Evolutionary conservation across 2,888 invertebrate species (phyloP).

Genomic region (Marronus borbonicus): DNA sequence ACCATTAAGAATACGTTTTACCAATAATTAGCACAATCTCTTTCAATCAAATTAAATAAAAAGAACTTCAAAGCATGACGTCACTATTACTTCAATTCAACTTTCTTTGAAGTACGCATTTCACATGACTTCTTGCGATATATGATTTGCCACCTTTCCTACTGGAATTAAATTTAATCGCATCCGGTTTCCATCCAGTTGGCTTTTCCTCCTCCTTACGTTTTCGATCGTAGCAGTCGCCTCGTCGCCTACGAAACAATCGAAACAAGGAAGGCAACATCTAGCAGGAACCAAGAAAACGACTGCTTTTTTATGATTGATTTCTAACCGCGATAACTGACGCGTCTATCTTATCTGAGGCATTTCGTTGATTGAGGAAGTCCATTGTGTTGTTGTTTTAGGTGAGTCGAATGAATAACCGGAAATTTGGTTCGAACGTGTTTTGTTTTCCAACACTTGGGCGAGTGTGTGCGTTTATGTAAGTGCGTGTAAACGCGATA

Average conservation of each 20-base stretch:
- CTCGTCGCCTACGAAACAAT: not conserved
- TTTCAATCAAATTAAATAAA: no score
- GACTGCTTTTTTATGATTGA: conserved; percentile 39
- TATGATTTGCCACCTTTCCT: not conserved
- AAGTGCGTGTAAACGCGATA: not conserved
- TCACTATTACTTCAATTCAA: no score
- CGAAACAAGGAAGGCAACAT: conserved; percentile 15
- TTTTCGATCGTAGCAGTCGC: not conserved
- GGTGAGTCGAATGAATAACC: conserved; percentile 57
- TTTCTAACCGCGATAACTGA: conserved; percentile 28
- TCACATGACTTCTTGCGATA: not conserved
- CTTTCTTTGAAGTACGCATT: not conserved
- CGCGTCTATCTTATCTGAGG: conserved; percentile 36
- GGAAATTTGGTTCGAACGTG: conserved; percentile 48
- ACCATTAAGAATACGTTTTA: no score
- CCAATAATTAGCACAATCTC: no score
- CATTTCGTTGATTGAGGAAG: conserved; percentile 58
- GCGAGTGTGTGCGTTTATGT: conserved; percentile 1
- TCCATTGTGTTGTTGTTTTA: conserved; percentile 69
- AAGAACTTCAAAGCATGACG: no score
- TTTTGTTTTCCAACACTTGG: conserved; percentile 31
- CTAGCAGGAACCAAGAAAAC: conserved; percentile 1
- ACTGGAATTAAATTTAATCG: conserved; percentile 20
- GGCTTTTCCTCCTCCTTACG: not conserved
- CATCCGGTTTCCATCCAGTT: conserved; percentile 20